phyloP scores from a whole-genome alignment of 1,140 invertebrate species.

The Bathynomus jamesi region DNA sequence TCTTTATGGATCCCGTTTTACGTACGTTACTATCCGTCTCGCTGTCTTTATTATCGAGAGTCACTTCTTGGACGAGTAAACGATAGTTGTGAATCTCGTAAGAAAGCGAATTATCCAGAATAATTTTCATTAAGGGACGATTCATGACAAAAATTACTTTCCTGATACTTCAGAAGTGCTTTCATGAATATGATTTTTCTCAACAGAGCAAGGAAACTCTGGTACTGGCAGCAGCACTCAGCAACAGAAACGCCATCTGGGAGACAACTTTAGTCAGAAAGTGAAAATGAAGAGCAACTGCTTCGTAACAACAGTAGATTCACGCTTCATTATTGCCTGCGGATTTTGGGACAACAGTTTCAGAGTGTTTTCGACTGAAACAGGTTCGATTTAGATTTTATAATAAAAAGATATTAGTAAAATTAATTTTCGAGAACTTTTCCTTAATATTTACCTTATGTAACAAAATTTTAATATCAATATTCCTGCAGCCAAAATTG shows the following conservation, averaged over 20 bases:
- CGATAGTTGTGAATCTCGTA: too few relatives aligned
- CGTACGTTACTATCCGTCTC: constrained; percentile 52
- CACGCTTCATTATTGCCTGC: constrained; percentile 83
- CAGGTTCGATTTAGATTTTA: constrained; percentile 51
- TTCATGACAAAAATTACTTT: too few relatives aligned
- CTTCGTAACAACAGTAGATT: constrained; percentile 93
- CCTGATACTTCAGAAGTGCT: too few relatives aligned
- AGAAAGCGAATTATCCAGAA: too few relatives aligned
- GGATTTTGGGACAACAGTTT: constrained; percentile 99
- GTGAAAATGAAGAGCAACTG: constrained; percentile 85
- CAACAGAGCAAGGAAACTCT: constrained; percentile 32
- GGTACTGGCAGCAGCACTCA: constrained; percentile 42
- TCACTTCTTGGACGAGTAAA: background rate
- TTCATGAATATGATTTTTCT: too few relatives aligned
- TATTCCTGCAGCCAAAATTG: constrained; percentile 88
- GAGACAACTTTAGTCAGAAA: constrained; percentile 94
- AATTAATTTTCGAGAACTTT: background rate
- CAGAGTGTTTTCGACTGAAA: constrained; percentile 92
- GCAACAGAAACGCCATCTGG: constrained; percentile 68
- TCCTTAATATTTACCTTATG: too few relatives aligned
- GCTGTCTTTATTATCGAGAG: background rate
- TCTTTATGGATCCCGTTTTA: constrained; percentile 91
- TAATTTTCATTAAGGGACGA: too few relatives aligned
- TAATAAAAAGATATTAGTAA: background rate
- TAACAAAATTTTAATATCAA: too few relatives aligned